These are phyloP conservation scores for Steatocranus sp. DNA, from an alignment of 2,797 vertebrate genomes.

Conservation along the genomic window DNA sequence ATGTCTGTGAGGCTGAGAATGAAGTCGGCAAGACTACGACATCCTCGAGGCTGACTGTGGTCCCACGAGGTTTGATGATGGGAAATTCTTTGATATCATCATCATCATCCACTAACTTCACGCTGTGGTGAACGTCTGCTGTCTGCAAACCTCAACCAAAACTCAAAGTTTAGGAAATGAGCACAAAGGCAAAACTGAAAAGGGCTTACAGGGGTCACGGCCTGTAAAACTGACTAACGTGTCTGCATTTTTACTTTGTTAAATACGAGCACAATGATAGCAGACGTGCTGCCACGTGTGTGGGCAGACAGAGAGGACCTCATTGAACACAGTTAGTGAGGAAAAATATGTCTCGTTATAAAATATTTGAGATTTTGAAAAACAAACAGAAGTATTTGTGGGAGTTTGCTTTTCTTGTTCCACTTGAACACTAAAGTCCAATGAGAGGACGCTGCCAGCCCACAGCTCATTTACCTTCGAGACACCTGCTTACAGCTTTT, in stretches of 20 bases:
- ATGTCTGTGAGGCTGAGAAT: slow-evolving; percentile 87
- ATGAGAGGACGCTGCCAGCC: not conserved
- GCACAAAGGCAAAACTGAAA: not conserved
- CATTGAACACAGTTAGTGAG: not conserved
- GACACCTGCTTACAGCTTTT: not conserved
- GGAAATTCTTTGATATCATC: slow-evolving; percentile 61
- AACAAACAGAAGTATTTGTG: not conserved
- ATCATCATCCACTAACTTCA: slow-evolving; percentile 68
- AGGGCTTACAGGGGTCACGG: not conserved
- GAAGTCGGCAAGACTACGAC: slow-evolving; percentile 82
- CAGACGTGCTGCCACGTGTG: not conserved
- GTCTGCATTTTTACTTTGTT: fast-evolving
- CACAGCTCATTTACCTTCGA: not conserved
- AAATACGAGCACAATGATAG: not conserved
- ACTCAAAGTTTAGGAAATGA: no score
- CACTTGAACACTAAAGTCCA: not conserved
- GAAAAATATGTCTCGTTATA: not conserved
- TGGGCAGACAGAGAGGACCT: not conserved
- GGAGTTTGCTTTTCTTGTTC: not conserved
- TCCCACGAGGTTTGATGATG: slow-evolving; percentile 89
- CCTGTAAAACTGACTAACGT: fast-evolving
- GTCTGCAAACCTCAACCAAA: slow-evolving; percentile 28
- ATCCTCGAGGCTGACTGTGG: slow-evolving; percentile 85
- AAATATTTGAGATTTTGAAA: not conserved
- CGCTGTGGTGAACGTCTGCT: not conserved